Conservation (phyloP, 2,888 invertebrate genomes). For the Tenthredo distinguenda region DNA sequence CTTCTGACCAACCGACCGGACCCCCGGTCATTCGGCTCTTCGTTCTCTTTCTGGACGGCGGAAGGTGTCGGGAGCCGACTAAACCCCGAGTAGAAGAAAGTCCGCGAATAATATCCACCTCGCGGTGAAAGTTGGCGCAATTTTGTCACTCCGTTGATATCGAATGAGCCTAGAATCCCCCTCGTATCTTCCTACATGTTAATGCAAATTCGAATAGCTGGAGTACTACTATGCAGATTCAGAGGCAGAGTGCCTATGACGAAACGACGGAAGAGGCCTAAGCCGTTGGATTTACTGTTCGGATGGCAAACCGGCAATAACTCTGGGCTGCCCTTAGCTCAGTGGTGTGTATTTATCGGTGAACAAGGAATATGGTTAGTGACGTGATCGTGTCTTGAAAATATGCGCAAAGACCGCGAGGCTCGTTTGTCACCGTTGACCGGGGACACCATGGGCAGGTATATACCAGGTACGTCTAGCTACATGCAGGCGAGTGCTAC, state of each 20-base stretch:
- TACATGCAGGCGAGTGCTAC: slow-evolving; percentile 22
- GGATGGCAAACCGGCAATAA: background rate
- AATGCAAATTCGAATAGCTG: background rate
- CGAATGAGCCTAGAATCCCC: background rate
- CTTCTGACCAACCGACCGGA: slow-evolving; percentile 59
- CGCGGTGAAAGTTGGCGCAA: background rate
- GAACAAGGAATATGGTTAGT: slow-evolving; percentile 48
- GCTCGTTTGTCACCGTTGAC: slow-evolving; percentile 53
- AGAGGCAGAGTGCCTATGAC: slow-evolving; percentile 21
- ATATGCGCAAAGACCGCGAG: slow-evolving; percentile 38
- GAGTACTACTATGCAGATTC: slow-evolving; percentile 15
- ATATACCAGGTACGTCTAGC: slow-evolving; percentile 18
- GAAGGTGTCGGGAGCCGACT: background rate
- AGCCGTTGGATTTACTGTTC: slow-evolving; percentile 7
- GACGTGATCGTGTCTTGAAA: slow-evolving; percentile 45
- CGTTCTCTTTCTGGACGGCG: background rate
- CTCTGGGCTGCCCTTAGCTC: slow-evolving; percentile 9
- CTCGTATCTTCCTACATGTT: background rate
- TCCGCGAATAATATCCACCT: background rate
- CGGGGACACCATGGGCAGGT: slow-evolving; percentile 32
- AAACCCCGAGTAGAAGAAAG: background rate
- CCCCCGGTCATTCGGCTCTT: slow-evolving; percentile 35
- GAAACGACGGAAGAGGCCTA: slow-evolving; percentile 24
- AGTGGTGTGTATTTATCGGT: slow-evolving; percentile 36
- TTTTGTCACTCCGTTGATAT: background rate